Evolutionary conservation across 2,888 invertebrate genomes (phyloP), one percentile per base, ranked within the genome.

Genomic region (Rhogogaster chlorosoma): DNA sequence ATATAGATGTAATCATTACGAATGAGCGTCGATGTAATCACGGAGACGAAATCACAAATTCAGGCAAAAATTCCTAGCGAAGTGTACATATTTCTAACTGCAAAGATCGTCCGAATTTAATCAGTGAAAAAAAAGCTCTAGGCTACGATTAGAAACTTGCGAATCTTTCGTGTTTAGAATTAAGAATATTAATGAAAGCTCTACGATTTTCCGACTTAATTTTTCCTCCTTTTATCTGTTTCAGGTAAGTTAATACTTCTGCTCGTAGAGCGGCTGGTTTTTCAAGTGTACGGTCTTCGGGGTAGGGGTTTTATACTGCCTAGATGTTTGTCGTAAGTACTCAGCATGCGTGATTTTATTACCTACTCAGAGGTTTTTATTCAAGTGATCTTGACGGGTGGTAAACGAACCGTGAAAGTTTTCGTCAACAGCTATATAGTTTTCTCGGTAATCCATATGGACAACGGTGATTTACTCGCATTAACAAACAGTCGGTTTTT

Each of bases 171-270:
- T 7, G 22, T 18, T 49, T 10, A 22, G 12, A 57, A 36, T 57
- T 36, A n/a, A 26, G 3, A 26, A 64, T n/a, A 78, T 22, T 38
- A 36, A 32, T n/a, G 10, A 26, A 36, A 22, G 9, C 5, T 80
- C 18, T 38, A 6, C 3, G 15, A 61, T 15, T 61, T 10, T 18
- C 22, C 12, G 36, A 18, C 26, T 22, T n/a, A 53, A 36, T 42
- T 80, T 80, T 22, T 45, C 7, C n/a, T 7, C 83, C 7, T 29
- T 67, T 64, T 83, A 26, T 67, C 9, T 83, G 83, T 83, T 83
- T 83, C 83, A 83, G 83, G 83, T 83, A 70, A 83, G 83, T 83
- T 64, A 7, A 10, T 67, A 22, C 22, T 12, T 15, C 36, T 15
- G 26, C 15, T 32, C 5, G 15, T n/a, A 80, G 7, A 15, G 6